These are phyloP conservation scores for Andrena trimmerana DNA, from an alignment of 2,888 invertebrate species.

Conservation along the genomic window DNA sequence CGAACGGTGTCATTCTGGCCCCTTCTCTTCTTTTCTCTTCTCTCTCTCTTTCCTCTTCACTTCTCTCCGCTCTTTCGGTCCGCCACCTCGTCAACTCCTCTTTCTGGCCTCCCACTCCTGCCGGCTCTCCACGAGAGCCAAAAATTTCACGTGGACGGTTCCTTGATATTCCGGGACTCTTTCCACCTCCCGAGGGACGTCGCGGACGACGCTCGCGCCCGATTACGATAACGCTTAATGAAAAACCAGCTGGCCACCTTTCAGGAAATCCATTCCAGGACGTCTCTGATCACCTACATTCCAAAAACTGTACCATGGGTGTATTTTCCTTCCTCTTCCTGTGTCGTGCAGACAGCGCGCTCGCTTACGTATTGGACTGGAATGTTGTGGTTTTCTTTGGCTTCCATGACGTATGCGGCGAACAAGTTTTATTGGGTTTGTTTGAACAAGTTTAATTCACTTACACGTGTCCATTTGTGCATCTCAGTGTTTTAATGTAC, in stretches of 20 bases:
- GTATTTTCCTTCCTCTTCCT: constrained; percentile 35
- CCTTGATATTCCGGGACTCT: neutral
- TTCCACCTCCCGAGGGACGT: neutral
- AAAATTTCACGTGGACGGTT: constrained; percentile 17
- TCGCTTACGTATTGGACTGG: neutral
- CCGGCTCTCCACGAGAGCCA: neutral
- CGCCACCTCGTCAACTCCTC: constrained; percentile 28
- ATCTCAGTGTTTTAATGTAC: too few relatives aligned
- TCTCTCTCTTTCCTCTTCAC: neutral
- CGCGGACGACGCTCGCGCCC: too few relatives aligned
- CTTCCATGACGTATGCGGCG: neutral
- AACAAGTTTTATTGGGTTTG: neutral
- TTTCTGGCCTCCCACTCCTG: constrained; percentile 12
- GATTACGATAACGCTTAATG: neutral
- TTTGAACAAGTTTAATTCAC: too few relatives aligned
- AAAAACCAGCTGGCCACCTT: neutral
- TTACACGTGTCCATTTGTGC: too few relatives aligned
- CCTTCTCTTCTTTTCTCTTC: constrained; percentile 32
- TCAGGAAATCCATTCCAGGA: constrained; percentile 14
- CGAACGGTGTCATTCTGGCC: constrained; percentile 57
- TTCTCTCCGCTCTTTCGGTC: neutral
- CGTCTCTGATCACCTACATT: constrained; percentile 24
- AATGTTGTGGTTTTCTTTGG: neutral
- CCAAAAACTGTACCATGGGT: neutral
- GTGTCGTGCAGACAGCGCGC: neutral